Evolutionary conservation across 2,113 vertebrate genomes (phyloP).

Genomic region (Vireo altiloquus): DNA sequence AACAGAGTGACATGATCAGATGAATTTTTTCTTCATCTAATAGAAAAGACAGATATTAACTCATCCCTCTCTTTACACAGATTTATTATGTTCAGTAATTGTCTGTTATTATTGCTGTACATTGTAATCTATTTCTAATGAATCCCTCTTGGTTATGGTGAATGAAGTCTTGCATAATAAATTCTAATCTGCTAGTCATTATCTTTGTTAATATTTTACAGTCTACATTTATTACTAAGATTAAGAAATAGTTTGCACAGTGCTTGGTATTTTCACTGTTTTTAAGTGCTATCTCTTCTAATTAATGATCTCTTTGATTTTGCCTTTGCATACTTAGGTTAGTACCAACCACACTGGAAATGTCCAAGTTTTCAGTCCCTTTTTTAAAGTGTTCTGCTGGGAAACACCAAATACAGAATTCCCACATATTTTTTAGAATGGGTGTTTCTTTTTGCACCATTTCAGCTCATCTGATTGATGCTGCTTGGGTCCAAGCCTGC

Average conservation of each 20-base stretch:
- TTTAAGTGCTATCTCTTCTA: slow-evolving; percentile 15
- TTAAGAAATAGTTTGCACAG: not conserved
- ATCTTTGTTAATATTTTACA: slow-evolving; percentile 43
- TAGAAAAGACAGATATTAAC: slow-evolving; percentile 46
- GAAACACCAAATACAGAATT: not conserved
- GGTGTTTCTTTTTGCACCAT: accelerated
- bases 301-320: slow-evolving; percentile 3
- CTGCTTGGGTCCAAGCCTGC: not conserved
- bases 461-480: not conserved
- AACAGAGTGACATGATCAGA: not conserved
- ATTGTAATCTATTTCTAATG: slow-evolving; percentile 63
- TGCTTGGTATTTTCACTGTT: slow-evolving; percentile 27
- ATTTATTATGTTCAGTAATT: slow-evolving; percentile 58
- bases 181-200: slow-evolving; percentile 50
- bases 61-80: slow-evolving; percentile 39
- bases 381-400: not conserved
- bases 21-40: slow-evolving; percentile 19
- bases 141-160: slow-evolving; percentile 59
- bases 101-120: slow-evolving; percentile 64
- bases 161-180: slow-evolving; percentile 43
- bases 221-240: slow-evolving; percentile 41
- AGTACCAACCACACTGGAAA: not conserved
- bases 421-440: not conserved
- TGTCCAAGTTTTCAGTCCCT: not conserved
- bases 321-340: not conserved